phyloP scores from a whole-genome alignment of 2,113 vertebrate species.

The Osmerus eperlanus region DNA sequence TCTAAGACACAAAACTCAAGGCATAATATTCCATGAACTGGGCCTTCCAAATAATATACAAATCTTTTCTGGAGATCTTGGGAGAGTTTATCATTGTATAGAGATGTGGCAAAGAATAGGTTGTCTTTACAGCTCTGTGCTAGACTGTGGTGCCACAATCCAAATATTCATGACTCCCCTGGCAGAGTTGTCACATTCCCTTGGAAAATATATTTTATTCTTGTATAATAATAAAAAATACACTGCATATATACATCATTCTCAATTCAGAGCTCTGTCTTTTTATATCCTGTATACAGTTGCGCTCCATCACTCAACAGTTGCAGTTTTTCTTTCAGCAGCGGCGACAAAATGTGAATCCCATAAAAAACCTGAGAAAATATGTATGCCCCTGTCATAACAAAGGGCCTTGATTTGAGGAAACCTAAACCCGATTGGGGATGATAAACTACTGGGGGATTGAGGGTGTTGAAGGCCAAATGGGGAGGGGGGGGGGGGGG shows the following conservation, averaged over 20 bases:
- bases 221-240: background rate
- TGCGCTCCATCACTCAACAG: background rate
- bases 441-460: constrained; percentile 12
- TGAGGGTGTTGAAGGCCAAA: background rate
- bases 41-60: background rate
- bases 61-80: background rate
- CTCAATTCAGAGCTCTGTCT: background rate
- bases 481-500: too few relatives aligned
- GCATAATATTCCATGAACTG: background rate
- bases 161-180: constrained; percentile 8
- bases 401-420: constrained; percentile 4
- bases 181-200: constrained; percentile 2
- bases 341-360: constrained; percentile 30
- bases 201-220: constrained; percentile 3
- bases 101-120: background rate
- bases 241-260: background rate
- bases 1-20: background rate
- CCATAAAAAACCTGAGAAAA: constrained; percentile 30
- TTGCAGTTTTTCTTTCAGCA: constrained; percentile 13
- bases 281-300: background rate
- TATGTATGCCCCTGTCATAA: constrained; percentile 42
- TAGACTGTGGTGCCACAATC: too few relatives aligned
- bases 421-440: constrained; percentile 32
- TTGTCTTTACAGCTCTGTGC: background rate
- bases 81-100: too few relatives aligned